A percentile compares a stretch with the other conserved stretches of the same genome.
phyloP scores from a whole-genome alignment of 2,797 vertebrate species.

The Parotocinclus haroldoi region DNA sequence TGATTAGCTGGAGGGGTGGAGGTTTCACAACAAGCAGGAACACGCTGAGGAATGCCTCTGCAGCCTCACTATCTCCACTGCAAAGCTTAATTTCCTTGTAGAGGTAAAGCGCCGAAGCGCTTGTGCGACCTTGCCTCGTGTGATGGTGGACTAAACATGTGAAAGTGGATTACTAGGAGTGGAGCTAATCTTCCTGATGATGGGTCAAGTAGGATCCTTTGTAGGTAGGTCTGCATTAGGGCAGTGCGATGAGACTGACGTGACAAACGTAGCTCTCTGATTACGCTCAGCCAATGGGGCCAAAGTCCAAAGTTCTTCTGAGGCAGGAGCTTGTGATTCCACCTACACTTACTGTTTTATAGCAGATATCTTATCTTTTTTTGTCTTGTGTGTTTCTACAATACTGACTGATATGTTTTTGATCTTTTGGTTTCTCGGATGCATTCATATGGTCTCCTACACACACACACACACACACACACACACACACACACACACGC shows the following conservation, averaged over 20 bases:
- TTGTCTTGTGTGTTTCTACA: no score
- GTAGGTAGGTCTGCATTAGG: neutral
- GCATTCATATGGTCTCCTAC: neutral
- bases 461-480: neutral
- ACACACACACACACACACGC: no score
- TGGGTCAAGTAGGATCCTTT: neutral
- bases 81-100: neutral
- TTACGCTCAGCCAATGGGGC: no score
- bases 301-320: no score
- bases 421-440: neutral
- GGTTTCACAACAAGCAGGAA: slow-evolving; percentile 11
- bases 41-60: slow-evolving; percentile 27
- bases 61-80: neutral
- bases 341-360: no score
- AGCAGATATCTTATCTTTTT: no score
- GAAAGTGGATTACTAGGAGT: no score
- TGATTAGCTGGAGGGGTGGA: slow-evolving; percentile 1
- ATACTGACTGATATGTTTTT: neutral
- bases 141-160: neutral
- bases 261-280: no score
- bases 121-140: neutral
- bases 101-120: neutral
- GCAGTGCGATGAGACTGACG: no score
- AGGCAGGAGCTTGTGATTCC: no score
- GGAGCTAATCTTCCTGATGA: neutral